Base-by-base conservation (phyloP, 1,140 invertebrate species). In the Cherax destructor region DNA sequence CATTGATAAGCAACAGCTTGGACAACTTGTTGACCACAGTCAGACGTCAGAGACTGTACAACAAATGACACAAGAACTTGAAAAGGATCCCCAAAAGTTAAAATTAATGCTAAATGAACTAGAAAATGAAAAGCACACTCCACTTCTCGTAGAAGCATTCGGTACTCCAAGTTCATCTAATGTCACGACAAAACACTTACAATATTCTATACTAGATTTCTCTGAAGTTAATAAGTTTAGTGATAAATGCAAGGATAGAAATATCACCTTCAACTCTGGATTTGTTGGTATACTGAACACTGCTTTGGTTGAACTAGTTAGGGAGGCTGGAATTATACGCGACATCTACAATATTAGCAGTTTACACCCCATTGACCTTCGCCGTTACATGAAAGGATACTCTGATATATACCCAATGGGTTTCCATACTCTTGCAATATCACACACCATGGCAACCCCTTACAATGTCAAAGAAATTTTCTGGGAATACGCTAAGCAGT, bases 251-350 rank as follows among this genome's bases (percentile, higher is more conserved):
- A 18, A 10, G 6, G 4, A 4, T 65, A 52, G 24, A 65, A 59
- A 56, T 0, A 16, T 88, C 5, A 88, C 77, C 24, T 10, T 88
- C 16, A 88, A 88, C 56, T 79, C 76, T 2, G 86, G 77, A 7
- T 49, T 88, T 9, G 16, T 24, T 4, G 24, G 30, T 9, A 56
- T 65, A 30, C 11, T 88, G 5, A 79, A 88, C 86, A 79, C 74
- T 16, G 86, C 86, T 30, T 52, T 88, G 59, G 77, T 80, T 6
- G 86, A 80, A 9, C 86, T 88, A 16, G 86, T 80, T 61, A 41
- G 56, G 61, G 86, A 88, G 76, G 86, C 77, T 1, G 86, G 86
- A 5, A 1, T 88, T 5, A 24, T 9, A 13, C 16, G 41, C 4
- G 77, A 88, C 16, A 41, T 4, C 1, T 50, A 69, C 41, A 80